Evolutionary conservation across 2,888 invertebrate genomes (phyloP).

Genomic region (Rhopalosiphum nymphaeae): DNA sequence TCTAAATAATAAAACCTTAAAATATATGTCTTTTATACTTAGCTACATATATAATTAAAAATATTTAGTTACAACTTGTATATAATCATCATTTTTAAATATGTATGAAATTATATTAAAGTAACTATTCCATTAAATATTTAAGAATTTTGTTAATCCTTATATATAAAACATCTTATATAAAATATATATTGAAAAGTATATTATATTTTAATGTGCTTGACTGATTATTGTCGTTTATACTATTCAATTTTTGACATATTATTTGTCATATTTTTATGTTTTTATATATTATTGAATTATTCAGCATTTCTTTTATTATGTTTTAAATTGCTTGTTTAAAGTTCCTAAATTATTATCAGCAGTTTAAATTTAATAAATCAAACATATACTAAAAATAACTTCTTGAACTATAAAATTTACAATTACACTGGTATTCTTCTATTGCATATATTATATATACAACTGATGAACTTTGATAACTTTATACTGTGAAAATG

Average conservation of each 20-base stretch:
- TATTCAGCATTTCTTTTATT: neutral
- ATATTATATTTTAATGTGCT: neutral
- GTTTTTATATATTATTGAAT: neutral
- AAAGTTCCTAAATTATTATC: neutral
- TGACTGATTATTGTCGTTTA: neutral
- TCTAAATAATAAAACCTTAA: neutral
- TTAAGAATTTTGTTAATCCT: neutral
- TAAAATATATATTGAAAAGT: neutral
- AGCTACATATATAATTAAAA: neutral
- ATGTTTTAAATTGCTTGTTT: neutral
- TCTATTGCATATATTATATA: neutral
- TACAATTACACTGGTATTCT: neutral
- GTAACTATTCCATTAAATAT: slow-evolving; percentile 14
- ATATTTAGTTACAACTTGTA: neutral
- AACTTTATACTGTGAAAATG: neutral
- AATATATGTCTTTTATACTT: neutral
- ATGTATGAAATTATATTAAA: neutral
- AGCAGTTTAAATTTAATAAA: neutral
- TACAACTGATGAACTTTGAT: neutral
- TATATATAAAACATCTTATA: neutral
- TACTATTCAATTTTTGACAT: neutral
- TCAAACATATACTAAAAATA: neutral
- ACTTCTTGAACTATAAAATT: neutral
- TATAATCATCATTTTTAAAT: neutral
- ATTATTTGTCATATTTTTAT: neutral